Evolutionary conservation across 2,113 vertebrate genomes (phyloP).

Genomic region (Zeus faber): DNA sequence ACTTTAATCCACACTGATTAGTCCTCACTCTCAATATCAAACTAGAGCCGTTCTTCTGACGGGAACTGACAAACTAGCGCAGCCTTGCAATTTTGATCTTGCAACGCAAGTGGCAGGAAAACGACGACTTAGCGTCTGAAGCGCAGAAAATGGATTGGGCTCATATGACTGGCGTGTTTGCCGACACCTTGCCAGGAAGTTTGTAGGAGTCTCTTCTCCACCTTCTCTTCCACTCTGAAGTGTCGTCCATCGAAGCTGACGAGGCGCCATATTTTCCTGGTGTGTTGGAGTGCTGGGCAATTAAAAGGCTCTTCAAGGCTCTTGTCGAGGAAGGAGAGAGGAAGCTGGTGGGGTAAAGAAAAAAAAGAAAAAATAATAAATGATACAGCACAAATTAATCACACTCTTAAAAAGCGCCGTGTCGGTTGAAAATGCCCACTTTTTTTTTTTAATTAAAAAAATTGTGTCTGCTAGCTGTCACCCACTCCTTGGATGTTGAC

Average conservation of each 20-base stretch:
- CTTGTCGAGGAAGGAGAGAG: constrained; percentile 21
- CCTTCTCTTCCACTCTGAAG: constrained; percentile 7
- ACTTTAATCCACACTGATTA: too few species aligned
- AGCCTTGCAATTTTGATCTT: too few species aligned
- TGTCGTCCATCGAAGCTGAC: constrained; percentile 14
- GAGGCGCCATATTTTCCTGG: constrained; percentile 7
- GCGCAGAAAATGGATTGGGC: not conserved
- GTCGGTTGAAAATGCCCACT: constrained; percentile 20
- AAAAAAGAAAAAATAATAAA: constrained; percentile 21
- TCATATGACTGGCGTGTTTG: constrained; percentile 10
- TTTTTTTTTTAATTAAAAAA: not conserved
- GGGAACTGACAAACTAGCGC: too few species aligned
- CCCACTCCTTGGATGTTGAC: constrained; percentile 24
- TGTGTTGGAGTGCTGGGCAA: constrained; percentile 41
- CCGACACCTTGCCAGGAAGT: constrained; percentile 17
- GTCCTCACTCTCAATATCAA: too few species aligned
- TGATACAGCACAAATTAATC: constrained; percentile 54
- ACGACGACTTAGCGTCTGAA: too few species aligned
- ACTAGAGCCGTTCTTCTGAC: too few species aligned
- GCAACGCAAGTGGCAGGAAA: too few species aligned
- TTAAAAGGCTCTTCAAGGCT: constrained; percentile 38
- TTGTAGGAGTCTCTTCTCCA: constrained; percentile 15
- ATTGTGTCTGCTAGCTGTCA: constrained; percentile 14
- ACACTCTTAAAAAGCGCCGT: constrained; percentile 49
- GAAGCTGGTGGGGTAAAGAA: not conserved